Base-by-base conservation (phyloP, 2,113 vertebrate species). In the Phylloscopus whistleri region DNA sequence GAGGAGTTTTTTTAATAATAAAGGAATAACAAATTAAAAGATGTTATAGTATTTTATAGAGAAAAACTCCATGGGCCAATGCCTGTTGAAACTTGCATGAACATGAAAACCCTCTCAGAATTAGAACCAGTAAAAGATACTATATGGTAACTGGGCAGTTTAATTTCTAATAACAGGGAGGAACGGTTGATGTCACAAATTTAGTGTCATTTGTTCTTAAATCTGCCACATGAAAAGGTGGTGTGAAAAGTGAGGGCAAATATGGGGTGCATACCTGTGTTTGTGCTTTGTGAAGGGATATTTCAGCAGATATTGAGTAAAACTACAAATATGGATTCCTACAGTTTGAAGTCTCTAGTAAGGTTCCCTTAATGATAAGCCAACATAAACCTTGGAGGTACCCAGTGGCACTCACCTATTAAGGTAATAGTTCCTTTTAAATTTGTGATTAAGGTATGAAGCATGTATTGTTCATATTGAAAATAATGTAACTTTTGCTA, bases 231-330 rank as follows among this genome's bases (percentile, higher is more conserved):
- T 55, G 26, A 81, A 84, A 60, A 3, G 2, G 11, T 37, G 12
- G 10, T 1, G 2, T 78, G 26, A 44, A 43, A 69, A 41, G 30
- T 3, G 6, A 15, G 18, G 19, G 5, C 0, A 1, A 33, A 13
- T 10, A 10, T 2, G 7, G 20, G 2, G 5, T 0, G 1, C 35
- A 46, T 10, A 44, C 20, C 33, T 77, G 17, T 74, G 11, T 56
- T 64, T 52, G 2, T 60, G 41, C 23, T 43, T 3, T 39, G 17
- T 66, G 56, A 48, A 33, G 43, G 33, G 4, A 3, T 66, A 13
- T 78, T 69, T 74, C 20, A 60, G 35, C 8, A 75, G 30, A 24
- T n/a, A 39, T 1, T 60, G 44, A n/a, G 9, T 52, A 48, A 48
- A 87, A 75, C 26, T 35, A 10, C 11, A 92, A 19, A 39, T 11